Evolutionary conservation across 2,888 invertebrate genomes (phyloP), one percentile per base, ranked within the genome.

Genomic region (Prenolepis imparis): DNA sequence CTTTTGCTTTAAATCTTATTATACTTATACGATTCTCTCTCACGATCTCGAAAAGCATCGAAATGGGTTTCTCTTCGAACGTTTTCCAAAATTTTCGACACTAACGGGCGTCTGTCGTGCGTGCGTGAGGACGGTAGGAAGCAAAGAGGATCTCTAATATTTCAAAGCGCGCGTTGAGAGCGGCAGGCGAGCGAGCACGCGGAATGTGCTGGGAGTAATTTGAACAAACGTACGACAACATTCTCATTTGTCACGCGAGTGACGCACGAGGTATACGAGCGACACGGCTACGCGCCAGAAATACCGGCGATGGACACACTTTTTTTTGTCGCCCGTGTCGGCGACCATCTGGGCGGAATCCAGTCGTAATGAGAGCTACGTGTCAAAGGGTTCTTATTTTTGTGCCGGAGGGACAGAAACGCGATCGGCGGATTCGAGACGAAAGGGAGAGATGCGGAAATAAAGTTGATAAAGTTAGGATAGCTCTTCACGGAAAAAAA

Each of bases 171-270:
- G 83, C 89, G 89, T 86, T 86, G 89, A 90, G 91, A 82, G 70
- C 73, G 66, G 52, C 82, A 81, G 84, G 86, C 82, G 82, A 88
- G 73, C 80, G 88, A 83, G 85, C 75, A 82, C 85, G 83, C 86
- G 91, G 93, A 94, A 93, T 93, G 78, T 36, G 93, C 88, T 89
- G 89, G 89, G 89, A 93, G 94, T 93, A 93, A 94, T 94, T 94
- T 94, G 92, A 93, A 94, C 94, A 93, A 93, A 93, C 93, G 92
- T 89, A 91, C 91, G 94, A 94, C 94, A 94, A 94, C 93, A 91
- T 93, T 93, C 92, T 94, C 94, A 94, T 94, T 94, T 94, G 94
- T 94, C 94, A 94, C 90, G 89, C 83, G 86, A 87, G 91, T 92
- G 93, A 91, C 92, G 88, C 91, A 88, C 66, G 83, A 78, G 32